Evolutionary conservation across 2,797 vertebrate species (phyloP), one percentile per base, ranked within the genome.

Genomic region (Lacerta agilis): DNA sequence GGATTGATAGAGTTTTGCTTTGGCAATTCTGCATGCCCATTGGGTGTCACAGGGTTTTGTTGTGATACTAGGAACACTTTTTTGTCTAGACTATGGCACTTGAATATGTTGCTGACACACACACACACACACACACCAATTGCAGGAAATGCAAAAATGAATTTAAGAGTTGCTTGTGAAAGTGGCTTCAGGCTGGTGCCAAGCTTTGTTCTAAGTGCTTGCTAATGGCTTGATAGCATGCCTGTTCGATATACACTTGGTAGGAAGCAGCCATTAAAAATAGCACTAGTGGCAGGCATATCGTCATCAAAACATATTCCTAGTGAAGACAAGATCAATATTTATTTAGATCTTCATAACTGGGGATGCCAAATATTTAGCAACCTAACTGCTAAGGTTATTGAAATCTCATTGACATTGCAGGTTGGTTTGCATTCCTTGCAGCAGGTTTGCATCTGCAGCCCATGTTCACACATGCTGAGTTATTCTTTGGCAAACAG

Each of bases 341-440:
- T 86, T 43, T 89, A 73, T 55, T 75, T 86, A 13, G 86, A 66
- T 77, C 90, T 86, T 45, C 64, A 33, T 75, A 0, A 77, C 78
- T 87, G 15, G 20, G 8, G 20, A 88, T 66, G 3, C n/a, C 45
- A 55, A 25, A 71, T 79, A n/a, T 78, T 79, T 20, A 79, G 45
- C 8, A 67, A 8, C 27, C 18, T 86, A 33, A 78, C 33, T 78
- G 75, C 38, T 66, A 78, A 49, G 8, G 29, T 13, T 78, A 36
- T 45, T 71, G 64, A 78, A 11, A 10, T 29, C 20, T 8, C 17
- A 25, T 55, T 77, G 41, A 71, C 25, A 18, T n/a, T 71, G 15
- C 61, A 79, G 66, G 66, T 6, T 25, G 64, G 25, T 7, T 71
- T 27, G 20, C 23, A 9, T 29, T 41, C 64, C 72, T 71, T 55